phyloP scores from a whole-genome alignment of 1,140 invertebrate species.

The Trichogramma pretiosum region DNA sequence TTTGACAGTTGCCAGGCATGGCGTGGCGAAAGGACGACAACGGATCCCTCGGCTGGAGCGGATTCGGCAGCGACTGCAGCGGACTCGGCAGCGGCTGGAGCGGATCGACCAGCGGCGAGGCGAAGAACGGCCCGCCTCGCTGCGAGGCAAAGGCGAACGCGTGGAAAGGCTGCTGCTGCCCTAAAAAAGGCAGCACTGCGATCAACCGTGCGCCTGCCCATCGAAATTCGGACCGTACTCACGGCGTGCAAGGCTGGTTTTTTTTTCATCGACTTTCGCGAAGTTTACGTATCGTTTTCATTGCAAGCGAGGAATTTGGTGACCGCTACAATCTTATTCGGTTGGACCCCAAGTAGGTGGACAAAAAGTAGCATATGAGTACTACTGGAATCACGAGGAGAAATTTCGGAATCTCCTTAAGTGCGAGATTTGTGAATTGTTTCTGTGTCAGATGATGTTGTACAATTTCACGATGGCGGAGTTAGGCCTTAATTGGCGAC shows the following conservation, averaged over 20 bases:
- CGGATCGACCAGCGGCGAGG: constrained; percentile 56
- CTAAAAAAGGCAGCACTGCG: constrained; percentile 77
- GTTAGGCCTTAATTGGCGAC: too few relatives aligned
- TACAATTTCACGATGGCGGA: too few relatives aligned
- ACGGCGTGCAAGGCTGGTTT: too few relatives aligned
- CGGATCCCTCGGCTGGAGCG: constrained; percentile 54
- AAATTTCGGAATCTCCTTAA: background rate
- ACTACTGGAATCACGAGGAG: too few relatives aligned
- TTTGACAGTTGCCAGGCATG: constrained; percentile 76
- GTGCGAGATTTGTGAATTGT: too few relatives aligned
- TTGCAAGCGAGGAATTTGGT: too few relatives aligned
- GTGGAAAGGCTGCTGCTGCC: constrained; percentile 85
- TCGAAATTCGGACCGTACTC: constrained; percentile 28
- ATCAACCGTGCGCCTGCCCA: constrained; percentile 48
- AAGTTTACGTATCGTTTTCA: too few relatives aligned
- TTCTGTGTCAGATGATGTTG: too few relatives aligned
- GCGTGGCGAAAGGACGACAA: constrained; percentile 75
- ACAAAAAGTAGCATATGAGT: too few relatives aligned
- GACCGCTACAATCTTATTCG: too few relatives aligned
- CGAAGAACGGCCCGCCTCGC: constrained; percentile 66
- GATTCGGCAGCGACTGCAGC: constrained; percentile 40
- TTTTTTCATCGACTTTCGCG: too few relatives aligned
- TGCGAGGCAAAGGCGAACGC: constrained; percentile 74
- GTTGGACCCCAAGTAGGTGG: too few relatives aligned
- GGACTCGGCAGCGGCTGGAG: constrained; percentile 44